Evolutionary conservation across 2,113 vertebrate genomes (phyloP), one percentile per base, ranked within the genome.

Genomic region (Gymnarchus niloticus): DNA sequence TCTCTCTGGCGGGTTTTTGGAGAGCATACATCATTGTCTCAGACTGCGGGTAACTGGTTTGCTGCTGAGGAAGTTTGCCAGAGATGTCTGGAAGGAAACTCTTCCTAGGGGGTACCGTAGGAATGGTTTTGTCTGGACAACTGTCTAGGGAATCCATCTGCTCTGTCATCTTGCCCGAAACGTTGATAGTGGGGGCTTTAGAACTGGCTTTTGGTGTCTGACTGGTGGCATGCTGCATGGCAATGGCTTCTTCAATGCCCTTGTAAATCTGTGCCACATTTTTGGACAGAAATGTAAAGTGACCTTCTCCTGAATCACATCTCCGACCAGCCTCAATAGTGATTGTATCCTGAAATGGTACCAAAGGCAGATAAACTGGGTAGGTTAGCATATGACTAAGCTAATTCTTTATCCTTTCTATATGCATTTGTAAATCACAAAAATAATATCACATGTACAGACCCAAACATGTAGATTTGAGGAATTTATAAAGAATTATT

Each of bases 271-370:
- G 92, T 0, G 21, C 48, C 2, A 94, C 95, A 0, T 92, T 87
- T 0, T 87, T 89, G 76, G 95, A 96, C 89, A 92, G 91, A 92
- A 97, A 97, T 87, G 92, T 94, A 81, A 98, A 98, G 76, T 95
- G 86, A 46, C 96, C 97, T 82, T 96, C 95, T 0, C 97, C 97
- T 0, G 96, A 96, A 48, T 96, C 90, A 12, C 96, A 97, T 84
- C 95, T 95, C 10, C 95, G 95, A 41, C 97, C 96, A 0, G 96
- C 96, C 89, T 97, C 96, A 0, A 98, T 95, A 88, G 94, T 95
- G 90, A 98, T 95, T 6, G 91, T 92, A 0, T 89, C 92, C 93
- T 95, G 91, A 12, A 86, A 86, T 3, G 48, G 41, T 73, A 84
- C 41, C 41, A 82, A 81, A 83, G 21, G 48, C 21, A 49, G 56